These are phyloP conservation scores for Bellardia pandia DNA, from an alignment of 2,888 invertebrate genomes.

Conservation along the genomic window DNA sequence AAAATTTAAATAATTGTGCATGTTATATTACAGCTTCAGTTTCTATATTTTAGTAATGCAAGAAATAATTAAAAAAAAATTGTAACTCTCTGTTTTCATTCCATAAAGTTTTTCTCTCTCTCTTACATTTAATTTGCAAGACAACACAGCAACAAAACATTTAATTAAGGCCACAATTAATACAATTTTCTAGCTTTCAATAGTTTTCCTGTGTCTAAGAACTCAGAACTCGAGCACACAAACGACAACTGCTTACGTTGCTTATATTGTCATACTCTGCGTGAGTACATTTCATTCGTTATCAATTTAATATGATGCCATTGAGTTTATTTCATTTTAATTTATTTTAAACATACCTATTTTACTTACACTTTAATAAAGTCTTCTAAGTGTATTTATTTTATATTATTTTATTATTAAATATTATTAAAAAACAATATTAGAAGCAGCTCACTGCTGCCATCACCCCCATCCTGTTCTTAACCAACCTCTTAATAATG, in stretches of 20 bases:
- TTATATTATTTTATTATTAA: constrained; percentile 35
- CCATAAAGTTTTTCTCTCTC: no score
- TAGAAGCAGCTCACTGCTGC: not conserved
- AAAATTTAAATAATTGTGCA: no score
- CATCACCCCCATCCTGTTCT: not conserved
- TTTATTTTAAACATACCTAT: not conserved
- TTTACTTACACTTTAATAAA: constrained; percentile 1
- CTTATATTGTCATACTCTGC: not conserved
- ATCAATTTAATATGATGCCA: not conserved
- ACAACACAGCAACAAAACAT: not conserved
- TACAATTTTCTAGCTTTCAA: not conserved
- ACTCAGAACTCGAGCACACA: not conserved
- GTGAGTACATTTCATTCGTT: constrained; percentile 30
- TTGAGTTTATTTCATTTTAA: not conserved
- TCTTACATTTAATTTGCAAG: not conserved
- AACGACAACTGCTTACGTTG: not conserved
- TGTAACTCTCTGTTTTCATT: not conserved
- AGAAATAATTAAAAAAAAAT: not conserved
- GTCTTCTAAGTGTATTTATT: constrained; percentile 22
- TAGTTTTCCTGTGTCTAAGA: not conserved
- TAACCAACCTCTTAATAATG: not conserved
- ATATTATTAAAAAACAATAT: not conserved
- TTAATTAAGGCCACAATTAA: constrained; percentile 3
- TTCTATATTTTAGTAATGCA: no score
- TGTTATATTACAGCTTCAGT: no score